These are phyloP conservation scores for Trogon melanurus DNA, from an alignment of 2,113 vertebrate genomes.

Conservation along the genomic window DNA sequence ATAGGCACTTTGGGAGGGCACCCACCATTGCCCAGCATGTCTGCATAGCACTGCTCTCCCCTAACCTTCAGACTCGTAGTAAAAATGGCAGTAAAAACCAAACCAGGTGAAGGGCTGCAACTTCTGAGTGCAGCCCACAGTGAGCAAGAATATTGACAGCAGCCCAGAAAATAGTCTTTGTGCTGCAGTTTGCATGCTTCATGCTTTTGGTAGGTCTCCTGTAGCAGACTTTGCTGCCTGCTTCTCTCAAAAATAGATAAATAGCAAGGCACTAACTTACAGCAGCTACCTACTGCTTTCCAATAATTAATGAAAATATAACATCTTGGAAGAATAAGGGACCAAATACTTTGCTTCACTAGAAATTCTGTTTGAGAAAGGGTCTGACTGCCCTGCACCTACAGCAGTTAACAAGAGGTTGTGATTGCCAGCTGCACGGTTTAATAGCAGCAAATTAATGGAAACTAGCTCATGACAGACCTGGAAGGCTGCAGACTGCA, in stretches of 20 bases:
- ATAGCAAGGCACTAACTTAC: not conserved
- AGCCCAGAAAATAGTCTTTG: not conserved
- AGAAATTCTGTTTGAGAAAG: not conserved
- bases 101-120: not conserved
- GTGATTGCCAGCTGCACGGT: not conserved
- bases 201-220: not conserved
- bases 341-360: not conserved
- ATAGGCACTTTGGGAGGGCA: not conserved
- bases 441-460: not conserved
- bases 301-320: not conserved
- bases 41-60: not conserved
- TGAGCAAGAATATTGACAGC: not conserved
- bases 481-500: not conserved
- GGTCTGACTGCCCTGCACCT: not conserved
- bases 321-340: not conserved
- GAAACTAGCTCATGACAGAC: not conserved
- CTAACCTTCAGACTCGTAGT: not conserved
- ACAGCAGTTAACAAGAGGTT: not conserved
- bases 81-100: not conserved
- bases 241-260: not conserved
- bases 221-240: not conserved
- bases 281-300: not conserved
- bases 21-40: not conserved
- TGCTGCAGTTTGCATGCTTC: not conserved
- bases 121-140: accelerated